Base-by-base conservation (phyloP, 2,888 invertebrate genomes). In the Syrphus vitripennis region DNA sequence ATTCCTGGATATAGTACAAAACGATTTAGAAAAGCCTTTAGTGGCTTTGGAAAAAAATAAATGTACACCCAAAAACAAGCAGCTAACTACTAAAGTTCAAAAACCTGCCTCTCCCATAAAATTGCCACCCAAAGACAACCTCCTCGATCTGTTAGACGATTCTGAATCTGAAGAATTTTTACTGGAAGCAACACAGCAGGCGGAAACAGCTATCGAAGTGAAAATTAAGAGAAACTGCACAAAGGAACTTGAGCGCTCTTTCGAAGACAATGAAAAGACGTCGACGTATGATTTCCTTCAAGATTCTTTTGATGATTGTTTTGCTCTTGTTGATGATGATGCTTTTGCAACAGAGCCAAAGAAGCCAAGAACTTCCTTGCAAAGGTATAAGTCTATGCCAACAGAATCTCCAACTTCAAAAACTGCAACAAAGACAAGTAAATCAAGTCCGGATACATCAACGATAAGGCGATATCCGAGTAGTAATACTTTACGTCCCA, bases 331-430 rank as follows among this genome's bases (percentile, higher is more conserved):
- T 2, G 92, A 91, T 61, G 90, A 91, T 34, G 90, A 88, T 5
- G 87, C 90, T 79, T 63, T 90, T 7, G 88, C 90, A 55, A 90
- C 90, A 1, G 87, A 89, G 61, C 74, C 89, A 34, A 91, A 90
- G 26, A 90, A 90, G 74, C 87, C 89, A 2, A 90, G 91, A 3
- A 90, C 82, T 14, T 89, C 90, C 1, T 76, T 91, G 48, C 92
- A 91, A 63, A 89, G 91, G 1, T 91, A 91, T 80, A 91, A 92
- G 50, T 91, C 91, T 0, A 90, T 91, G 91, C 91, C 91, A 12
- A 67, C 79, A 1, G 88, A 88, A 1, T 89, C 90, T 4, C 88
- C 89, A 19, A 48, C 34, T 0, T 31, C 53, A 9, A 45, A 48
- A 34, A 40, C 53, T 1, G 24, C 48, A 7, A 21, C 37, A 6